These are phyloP conservation scores for Oreochromis spilurus DNA, from an alignment of 2,113 vertebrate genomes.

Conservation along the genomic window DNA sequence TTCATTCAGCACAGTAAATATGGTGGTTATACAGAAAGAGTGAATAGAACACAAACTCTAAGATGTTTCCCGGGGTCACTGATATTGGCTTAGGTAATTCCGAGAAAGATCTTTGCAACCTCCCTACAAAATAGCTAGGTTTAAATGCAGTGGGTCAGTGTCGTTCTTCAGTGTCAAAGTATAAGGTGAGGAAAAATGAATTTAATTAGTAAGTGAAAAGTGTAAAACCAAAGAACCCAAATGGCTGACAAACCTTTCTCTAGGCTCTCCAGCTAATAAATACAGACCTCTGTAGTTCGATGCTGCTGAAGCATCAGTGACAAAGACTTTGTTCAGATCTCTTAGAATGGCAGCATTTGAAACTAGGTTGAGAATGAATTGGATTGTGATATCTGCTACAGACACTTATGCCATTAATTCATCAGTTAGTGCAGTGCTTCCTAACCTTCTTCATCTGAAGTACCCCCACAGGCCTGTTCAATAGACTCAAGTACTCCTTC, in stretches of 20 bases:
- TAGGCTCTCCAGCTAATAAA: not conserved
- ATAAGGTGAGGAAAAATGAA: not conserved
- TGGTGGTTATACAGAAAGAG: not conserved
- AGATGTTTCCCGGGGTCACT: not conserved
- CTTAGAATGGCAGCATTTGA: not conserved
- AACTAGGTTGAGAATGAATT: not conserved
- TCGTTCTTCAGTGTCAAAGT: not conserved
- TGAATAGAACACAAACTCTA: fast-evolving
- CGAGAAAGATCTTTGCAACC: not conserved
- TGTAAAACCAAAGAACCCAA: not conserved
- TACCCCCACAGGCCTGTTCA: not conserved
- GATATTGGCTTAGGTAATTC: not conserved
- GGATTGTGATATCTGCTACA: not conserved
- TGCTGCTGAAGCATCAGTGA: not conserved
- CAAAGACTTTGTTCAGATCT: not conserved
- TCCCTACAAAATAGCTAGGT: not conserved
- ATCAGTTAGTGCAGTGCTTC: not conserved
- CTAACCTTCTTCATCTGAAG: not conserved
- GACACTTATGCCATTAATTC: not conserved
- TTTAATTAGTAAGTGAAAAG: not conserved
- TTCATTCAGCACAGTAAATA: not conserved
- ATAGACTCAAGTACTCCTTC: not conserved
- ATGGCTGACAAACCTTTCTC: not conserved
- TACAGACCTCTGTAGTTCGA: not conserved
- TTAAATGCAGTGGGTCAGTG: not conserved